Evolutionary conservation across 1,140 invertebrate genomes (phyloP), one percentile per base, ranked within the genome.

Genomic region (Chionoecetes opilio): DNA sequence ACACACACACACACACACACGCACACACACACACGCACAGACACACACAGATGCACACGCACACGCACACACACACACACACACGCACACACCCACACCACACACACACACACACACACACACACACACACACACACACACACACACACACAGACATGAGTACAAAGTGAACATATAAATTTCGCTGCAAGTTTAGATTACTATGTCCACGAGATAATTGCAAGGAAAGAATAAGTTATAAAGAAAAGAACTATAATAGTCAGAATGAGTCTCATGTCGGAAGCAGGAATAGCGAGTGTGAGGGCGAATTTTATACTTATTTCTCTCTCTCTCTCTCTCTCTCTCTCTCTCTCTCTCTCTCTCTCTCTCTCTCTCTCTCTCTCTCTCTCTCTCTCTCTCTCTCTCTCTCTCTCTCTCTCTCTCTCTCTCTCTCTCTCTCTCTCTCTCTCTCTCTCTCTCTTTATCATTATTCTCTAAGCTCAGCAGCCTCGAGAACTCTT

Each of bases 1-100:
- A n/a, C 63, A n/a, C 63, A n/a, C 63, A 75, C 63, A 75, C 63
- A 75, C 63, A n/a, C 63, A 75, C 63, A 75, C 63, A 75, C 63
- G n/a, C 63, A 75, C 63, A 75, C 63, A n/a, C 46, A 53, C 46
- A 53, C 2, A 9, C 63, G 26, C 21, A 26, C 53, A 75, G 8
- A 26, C 53, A 75, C 53, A 75, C 53, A 75, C 53, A 26, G 8
- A 75, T 21, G 21, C 53, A 75, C 53, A 26, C 53, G 26, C 53
- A 75, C 53, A 75, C 53, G 21, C 53, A 75, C 53, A 75, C 53
- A 75, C 53, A 75, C 53, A 75, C 53, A 75, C 53, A 26, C 53
- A 75, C 53, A 75, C 21, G 3, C 53, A 75, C 9, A 9, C 21
- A 75, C 53, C 6, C 53, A 21, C 53, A 9, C 53, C 53, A 9